These are phyloP conservation scores for Catamblyrhynchus diadema DNA, from an alignment of 2,797 vertebrate genomes.

Conservation along the genomic window DNA sequence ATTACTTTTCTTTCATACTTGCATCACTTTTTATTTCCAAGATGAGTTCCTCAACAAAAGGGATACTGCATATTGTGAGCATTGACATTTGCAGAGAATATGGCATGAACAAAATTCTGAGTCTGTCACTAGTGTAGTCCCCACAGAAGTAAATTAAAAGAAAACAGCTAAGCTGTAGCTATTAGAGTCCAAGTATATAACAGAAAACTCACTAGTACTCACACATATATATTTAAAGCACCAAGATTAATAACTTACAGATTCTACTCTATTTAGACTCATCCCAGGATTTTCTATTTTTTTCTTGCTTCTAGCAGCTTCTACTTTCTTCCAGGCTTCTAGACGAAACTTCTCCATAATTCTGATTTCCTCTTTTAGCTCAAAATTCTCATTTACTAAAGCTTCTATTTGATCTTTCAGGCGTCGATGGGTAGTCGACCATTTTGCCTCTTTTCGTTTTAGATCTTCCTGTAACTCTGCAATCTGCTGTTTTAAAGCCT, in stretches of 20 bases:
- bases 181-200: neutral
- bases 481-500: constrained; percentile 90
- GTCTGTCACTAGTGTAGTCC: neutral
- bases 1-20: neutral
- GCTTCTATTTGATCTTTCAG: constrained; percentile 87
- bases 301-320: constrained; percentile 62
- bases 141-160: neutral
- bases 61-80: neutral
- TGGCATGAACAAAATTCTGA: neutral
- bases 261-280: constrained; percentile 48
- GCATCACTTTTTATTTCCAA: neutral
- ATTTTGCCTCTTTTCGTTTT: constrained; percentile 87
- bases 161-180: neutral
- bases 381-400: constrained; percentile 83
- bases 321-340: constrained; percentile 83
- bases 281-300: constrained; percentile 36
- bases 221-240: neutral
- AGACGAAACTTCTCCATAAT: constrained; percentile 89
- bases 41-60: neutral
- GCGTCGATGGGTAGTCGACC: constrained; percentile 84
- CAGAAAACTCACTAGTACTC: neutral
- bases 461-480: constrained; percentile 88
- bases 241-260: constrained; percentile 55
- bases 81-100: neutral
- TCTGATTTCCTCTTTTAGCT: constrained; percentile 85